phyloP scores from a whole-genome alignment of 1,140 invertebrate species.

The Zaprionus taronus region DNA sequence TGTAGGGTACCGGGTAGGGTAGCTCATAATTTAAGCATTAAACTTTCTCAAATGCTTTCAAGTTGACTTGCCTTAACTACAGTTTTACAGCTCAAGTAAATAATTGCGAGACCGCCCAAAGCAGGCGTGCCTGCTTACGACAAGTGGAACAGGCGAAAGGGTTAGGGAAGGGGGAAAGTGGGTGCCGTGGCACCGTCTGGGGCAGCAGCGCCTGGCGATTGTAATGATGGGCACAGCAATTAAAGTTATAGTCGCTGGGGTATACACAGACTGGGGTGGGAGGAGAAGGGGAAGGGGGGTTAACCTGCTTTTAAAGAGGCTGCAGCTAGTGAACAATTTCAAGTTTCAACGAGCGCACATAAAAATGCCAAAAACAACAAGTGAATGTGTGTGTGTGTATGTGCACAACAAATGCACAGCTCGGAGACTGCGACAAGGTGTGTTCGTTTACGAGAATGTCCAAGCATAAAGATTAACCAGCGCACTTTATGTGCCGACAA shows the following conservation, averaged over 20 bases:
- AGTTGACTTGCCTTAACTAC: slow-evolving; percentile 82
- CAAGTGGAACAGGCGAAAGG: neutral
- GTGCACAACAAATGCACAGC: slow-evolving; percentile 23
- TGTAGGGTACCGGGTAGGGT: slow-evolving; percentile 19
- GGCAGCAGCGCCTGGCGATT: slow-evolving; percentile 52
- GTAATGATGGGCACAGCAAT: slow-evolving; percentile 79
- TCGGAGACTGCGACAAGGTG: slow-evolving; percentile 43
- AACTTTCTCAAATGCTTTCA: slow-evolving; percentile 81
- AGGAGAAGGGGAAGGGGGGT: neutral
- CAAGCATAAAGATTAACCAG: slow-evolving; percentile 68
- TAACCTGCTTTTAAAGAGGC: slow-evolving; percentile 40
- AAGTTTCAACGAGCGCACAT: slow-evolving; percentile 73
- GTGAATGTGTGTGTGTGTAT: slow-evolving; percentile 11
- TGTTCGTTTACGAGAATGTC: slow-evolving; percentile 55
- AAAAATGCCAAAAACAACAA: slow-evolving; percentile 67
- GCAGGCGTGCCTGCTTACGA: slow-evolving; percentile 1
- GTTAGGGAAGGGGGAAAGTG: neutral
- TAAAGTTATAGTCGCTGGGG: slow-evolving; percentile 63
- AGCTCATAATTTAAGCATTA: slow-evolving; percentile 82
- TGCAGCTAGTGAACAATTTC: slow-evolving; percentile 43
- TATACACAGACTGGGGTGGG: neutral
- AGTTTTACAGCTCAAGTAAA: slow-evolving; percentile 82
- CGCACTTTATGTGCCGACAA: slow-evolving; percentile 45
- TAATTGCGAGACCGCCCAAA: slow-evolving; percentile 61
- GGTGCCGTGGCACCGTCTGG: neutral